Base-by-base conservation (phyloP, 2,797 vertebrate genomes). In the Enoplosus armatus region DNA sequence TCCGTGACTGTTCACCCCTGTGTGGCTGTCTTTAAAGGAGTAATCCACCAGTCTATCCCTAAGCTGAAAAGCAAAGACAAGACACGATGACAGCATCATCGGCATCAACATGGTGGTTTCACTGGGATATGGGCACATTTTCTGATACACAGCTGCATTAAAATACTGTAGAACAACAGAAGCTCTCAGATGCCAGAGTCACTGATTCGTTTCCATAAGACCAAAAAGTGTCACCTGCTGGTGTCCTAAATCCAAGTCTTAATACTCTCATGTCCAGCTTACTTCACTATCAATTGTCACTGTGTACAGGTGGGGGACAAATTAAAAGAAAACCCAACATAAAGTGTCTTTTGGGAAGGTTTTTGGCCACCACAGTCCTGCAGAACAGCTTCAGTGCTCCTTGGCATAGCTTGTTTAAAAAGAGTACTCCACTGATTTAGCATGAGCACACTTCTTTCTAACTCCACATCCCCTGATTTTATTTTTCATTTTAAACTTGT, bases 181-280 rank as follows among this genome's bases (percentile, higher is more conserved):
- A 33, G 31, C 55, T 53, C 12, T 10, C 24, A 14, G n/a, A 31
- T 8, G 24, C n/a, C 39, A 6, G n/a, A n/a, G 7, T 50, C 29
- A 8, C 31, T 31, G 20, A 48, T 72, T 58, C 2, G 47, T 43
- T 29, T 65, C 8, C 37, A 27, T 26, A 39, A 41, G 47, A 56
- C 2, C 18, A 24, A 51, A 76, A 75, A 48, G 54, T 16, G 54
- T 63, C 80, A 74, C 60, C 60, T 63, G 26, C 54, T 55, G 15
- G 22, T 79, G 43, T 75, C 68, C 73, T 39, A 73, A 78, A 82
- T 77, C 64, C 39, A 43, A 26, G 15, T n/a, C 20, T 51, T 60
- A 41, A 63, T 29, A 27, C 65, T 68, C 29, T 39, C 35, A 74
- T 77, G 72, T 74, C 62, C 8, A 67, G 31, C 37, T 66, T 35